These are phyloP conservation scores for Drosophila paulistorum DNA, from an alignment of 1,140 invertebrate genomes.

Conservation along the genomic window DNA sequence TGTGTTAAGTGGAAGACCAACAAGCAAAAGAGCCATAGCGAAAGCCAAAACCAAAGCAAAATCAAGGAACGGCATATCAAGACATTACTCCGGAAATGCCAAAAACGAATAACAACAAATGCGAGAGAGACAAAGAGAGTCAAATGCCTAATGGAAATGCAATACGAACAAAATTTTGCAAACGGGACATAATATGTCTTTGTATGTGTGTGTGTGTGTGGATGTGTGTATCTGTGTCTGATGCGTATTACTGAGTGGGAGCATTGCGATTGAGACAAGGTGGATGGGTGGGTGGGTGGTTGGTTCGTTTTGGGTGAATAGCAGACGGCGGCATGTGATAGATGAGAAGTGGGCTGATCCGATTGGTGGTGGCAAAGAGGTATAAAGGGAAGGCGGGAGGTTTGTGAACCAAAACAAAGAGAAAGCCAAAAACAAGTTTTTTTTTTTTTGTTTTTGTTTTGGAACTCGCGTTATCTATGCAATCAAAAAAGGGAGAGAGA, in stretches of 20 bases:
- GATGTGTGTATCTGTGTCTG: constrained; percentile 12
- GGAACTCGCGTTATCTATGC: constrained; percentile 61
- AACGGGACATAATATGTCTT: constrained; percentile 36
- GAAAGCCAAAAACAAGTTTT: constrained; percentile 38
- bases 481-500: constrained; percentile 42
- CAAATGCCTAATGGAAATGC: constrained; percentile 38
- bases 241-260: constrained; percentile 3
- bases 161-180: constrained; percentile 47
- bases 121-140: constrained; percentile 22
- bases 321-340: background rate
- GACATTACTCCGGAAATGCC: constrained; percentile 81
- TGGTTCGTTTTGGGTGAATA: background rate
- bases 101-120: constrained; percentile 58
- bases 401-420: constrained; percentile 11
- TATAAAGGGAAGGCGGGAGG: background rate
- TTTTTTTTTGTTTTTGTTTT: constrained; percentile 29
- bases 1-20: constrained; percentile 28
- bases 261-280: constrained; percentile 1
- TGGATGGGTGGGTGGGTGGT: background rate
- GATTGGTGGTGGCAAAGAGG: background rate
- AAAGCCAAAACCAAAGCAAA: constrained; percentile 30
- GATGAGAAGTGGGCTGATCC: background rate
- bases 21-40: constrained; percentile 29
- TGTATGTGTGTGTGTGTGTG: too few species aligned
- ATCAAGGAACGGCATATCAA: constrained; percentile 50